Base-by-base conservation (phyloP, 1,140 invertebrate species). In the Heliconius congener region DNA sequence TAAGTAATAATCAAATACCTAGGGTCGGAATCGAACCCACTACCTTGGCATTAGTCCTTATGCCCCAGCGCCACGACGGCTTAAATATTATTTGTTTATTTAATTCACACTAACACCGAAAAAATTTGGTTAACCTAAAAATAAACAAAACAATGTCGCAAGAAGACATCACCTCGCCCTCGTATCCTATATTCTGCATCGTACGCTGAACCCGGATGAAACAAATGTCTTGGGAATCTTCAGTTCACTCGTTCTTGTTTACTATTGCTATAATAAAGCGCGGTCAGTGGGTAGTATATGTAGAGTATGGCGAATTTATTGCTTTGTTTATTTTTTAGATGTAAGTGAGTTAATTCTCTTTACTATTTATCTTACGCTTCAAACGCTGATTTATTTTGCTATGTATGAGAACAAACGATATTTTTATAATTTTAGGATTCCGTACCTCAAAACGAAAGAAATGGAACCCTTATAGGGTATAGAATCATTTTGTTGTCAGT, bases 121-220 rank as follows among this genome's bases (percentile, higher is more conserved):
- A 42, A 72, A 11, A n/a, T 42, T 66, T 11, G 27, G 27, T 16
- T 27, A 66, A 23, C 5, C 11, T 66, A 46, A 30, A 66, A 42
- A 72, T 42, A 72, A 72, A 34, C 13, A 71, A 42, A n/a, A 39
- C 9, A 39, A 42, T 73, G 78, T 73, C 78, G 73, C 66, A 37
- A 19, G 37, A 42, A 46, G 5, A 55, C 72, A 39, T 72, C 74
- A 42, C 70, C 66, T 39, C 71, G 71, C 46, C 77, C 66, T 80
- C 46, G 74, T 76, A 71, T 76, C 78, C 78, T 80, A 80, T 75
- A 76, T 80, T 73, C 55, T 46, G n/a, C 74, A 73, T 73, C 57
- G 84, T 72, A n/a, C 81, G 57, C 71, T 81, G 84, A 84, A 81
- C 83, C 78, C 78, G 77, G 81, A 82, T 77, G 66, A 46, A 60